phyloP scores from a whole-genome alignment of 2,113 vertebrate species.

The Ciconia maguari region DNA sequence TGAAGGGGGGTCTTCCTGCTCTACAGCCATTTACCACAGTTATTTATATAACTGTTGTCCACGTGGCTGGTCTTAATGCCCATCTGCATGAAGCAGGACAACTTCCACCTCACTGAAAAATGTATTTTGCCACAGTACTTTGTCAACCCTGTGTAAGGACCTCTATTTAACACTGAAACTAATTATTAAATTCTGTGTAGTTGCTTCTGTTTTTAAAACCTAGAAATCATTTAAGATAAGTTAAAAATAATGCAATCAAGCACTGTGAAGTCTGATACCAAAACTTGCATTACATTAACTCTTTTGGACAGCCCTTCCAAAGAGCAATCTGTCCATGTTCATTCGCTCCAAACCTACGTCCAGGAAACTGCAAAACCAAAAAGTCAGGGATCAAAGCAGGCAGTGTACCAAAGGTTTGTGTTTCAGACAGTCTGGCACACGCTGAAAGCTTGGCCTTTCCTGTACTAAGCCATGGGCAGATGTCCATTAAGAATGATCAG shows the following conservation, averaged over 20 bases:
- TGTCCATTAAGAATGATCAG: conserved; percentile 25
- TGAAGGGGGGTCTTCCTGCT: conserved; percentile 43
- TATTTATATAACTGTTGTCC: background rate
- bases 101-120: background rate
- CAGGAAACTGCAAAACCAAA: background rate
- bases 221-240: background rate
- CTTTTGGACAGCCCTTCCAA: background rate
- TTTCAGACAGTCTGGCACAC: conserved; percentile 15
- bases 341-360: background rate
- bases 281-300: background rate
- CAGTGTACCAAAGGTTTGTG: background rate
- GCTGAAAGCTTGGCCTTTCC: background rate
- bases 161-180: background rate
- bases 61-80: background rate
- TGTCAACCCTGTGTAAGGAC: background rate
- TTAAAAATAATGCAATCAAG: background rate
- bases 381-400: background rate
- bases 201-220: background rate
- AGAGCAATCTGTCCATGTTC: accelerated
- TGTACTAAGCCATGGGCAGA: background rate
- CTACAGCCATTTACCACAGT: background rate
- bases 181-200: background rate
- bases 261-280: background rate
- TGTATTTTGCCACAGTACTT: background rate
- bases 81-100: background rate